These are phyloP conservation scores for Tragelaphus scriptus DNA, from an alignment of 2,113 vertebrate genomes.

Conservation along the genomic window DNA sequence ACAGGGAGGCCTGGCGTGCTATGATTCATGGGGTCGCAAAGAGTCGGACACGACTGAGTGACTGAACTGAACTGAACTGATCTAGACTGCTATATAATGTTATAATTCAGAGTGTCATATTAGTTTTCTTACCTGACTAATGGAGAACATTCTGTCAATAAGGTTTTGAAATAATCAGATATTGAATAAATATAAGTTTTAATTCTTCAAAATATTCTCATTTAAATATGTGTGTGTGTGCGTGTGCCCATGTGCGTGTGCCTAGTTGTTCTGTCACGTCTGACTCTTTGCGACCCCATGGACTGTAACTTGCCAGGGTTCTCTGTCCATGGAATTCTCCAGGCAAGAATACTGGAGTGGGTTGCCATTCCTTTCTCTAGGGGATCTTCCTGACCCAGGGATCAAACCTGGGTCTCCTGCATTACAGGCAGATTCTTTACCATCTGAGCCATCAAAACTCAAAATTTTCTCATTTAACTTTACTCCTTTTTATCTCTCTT, in stretches of 20 bases:
- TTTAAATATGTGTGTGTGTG: background rate
- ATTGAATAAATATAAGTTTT: background rate
- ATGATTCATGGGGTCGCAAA: too few relatives aligned
- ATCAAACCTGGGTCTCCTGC: background rate
- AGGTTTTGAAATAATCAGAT: slow-evolving; percentile 9
- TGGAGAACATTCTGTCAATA: background rate
- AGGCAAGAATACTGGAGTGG: background rate
- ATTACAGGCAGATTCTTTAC: background rate
- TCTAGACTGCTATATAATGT: background rate
- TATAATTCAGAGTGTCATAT: background rate
- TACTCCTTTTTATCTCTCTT: background rate
- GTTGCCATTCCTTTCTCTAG: background rate
- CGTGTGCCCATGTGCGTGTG: rapidly evolving
- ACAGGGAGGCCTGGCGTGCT: too few relatives aligned
- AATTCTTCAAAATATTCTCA: slow-evolving; percentile 13
- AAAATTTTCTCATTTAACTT: background rate
- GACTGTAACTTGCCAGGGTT: background rate
- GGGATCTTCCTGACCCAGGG: background rate
- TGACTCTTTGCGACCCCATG: background rate
- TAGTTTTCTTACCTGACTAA: background rate
- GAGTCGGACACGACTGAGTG: too few relatives aligned
- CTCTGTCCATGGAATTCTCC: background rate
- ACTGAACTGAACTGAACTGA: background rate
- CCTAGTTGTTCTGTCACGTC: background rate
- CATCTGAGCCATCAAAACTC: background rate